Percentiles rank a stretch among this genome's conserved stretches.
Evolutionary conservation across 1,140 invertebrate species (phyloP).

Genomic region (Manduca sexta): DNA sequence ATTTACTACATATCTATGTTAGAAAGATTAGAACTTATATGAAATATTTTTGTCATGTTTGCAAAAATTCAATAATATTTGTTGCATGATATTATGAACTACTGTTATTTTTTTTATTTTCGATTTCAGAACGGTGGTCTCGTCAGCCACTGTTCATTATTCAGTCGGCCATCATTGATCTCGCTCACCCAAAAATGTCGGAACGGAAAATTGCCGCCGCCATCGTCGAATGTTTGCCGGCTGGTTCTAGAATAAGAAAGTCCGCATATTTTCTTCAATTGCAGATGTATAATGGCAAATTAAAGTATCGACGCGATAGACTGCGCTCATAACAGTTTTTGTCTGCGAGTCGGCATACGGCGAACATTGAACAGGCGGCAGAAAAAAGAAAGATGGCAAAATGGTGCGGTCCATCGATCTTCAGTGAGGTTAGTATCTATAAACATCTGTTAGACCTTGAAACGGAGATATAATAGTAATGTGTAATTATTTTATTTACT

Average conservation of each 20-base stretch:
- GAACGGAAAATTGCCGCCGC: slow-evolving; percentile 4
- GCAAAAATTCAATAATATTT: too few species aligned
- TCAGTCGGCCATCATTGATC: slow-evolving; percentile 9
- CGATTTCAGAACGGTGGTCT: slow-evolving; percentile 4
- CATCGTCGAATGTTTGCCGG: neutral
- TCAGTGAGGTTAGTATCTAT: slow-evolving; percentile 53
- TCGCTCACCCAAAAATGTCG: slow-evolving; percentile 3
- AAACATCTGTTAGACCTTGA: neutral
- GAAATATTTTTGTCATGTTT: too few species aligned
- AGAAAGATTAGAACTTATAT: too few species aligned
- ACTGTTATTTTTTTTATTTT: too few species aligned
- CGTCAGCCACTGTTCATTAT: slow-evolving; percentile 1
- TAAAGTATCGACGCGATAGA: too few species aligned
- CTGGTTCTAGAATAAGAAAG: neutral
- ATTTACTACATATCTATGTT: too few species aligned
- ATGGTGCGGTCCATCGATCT: slow-evolving; percentile 50
- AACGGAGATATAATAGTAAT: too few species aligned
- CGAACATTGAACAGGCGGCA: slow-evolving; percentile 48
- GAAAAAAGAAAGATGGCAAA: slow-evolving; percentile 61
- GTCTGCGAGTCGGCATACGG: slow-evolving; percentile 15
- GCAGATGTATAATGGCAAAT: too few species aligned
- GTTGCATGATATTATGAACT: too few species aligned
- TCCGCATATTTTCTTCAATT: neutral
- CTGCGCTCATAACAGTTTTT: too few species aligned
- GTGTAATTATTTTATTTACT: too few species aligned